Evolutionary conservation across 2,113 vertebrate species (phyloP), one percentile per base, ranked within the genome.

Genomic region (Nothocercus julius): DNA sequence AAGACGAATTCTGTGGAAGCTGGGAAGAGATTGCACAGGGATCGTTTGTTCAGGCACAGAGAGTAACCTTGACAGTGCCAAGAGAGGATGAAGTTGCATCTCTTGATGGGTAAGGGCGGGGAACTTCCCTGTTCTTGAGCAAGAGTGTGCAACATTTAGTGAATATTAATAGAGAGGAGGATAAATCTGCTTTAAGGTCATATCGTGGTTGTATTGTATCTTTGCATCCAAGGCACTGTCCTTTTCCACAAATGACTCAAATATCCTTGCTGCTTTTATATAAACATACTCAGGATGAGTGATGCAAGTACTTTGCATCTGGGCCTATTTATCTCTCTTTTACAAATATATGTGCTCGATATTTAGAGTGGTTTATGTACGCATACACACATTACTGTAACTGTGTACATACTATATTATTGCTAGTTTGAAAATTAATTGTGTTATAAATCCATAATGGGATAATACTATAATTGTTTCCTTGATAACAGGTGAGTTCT

Each of bases 1-100:
- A n/a, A 92, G 80, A 61, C 40, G 16, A 74, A 67, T 92, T 88
- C 85, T 92, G 73, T 79, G 0, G 0, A 84, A 93, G 77, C 0
- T 53, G 44, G 62, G 80, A 84, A 90, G 94, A 76, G 73, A 44
- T 9, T 58, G 66, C 18, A 22, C 2, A 4, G 27, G 11, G 73
- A 34, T 95, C 40, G 49, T 94, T 94, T 94, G 58, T 86, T 94
- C 68, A 93, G 85, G 72, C 63, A 77, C 68, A 67, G 13, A 67
- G 13, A n/a, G 22, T 64, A 92, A 90, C 85, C 93, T 95, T 96
- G 73, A 69, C 86, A 86, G 20, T 7, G 24, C 66, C 74, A 61
- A 62, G 47, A 84, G 53, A 75, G 53, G 94, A 90, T 64, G 51
- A 93, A 92, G 44, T 53, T 89, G 34, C n/a, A 64, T 93, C 20